A percentile compares a stretch with the other conserved stretches of the same genome.
These are phyloP conservation scores for Parasteatoda tepidariorum DNA, from an alignment of 1,140 invertebrate species.

Conservation along the genomic window DNA sequence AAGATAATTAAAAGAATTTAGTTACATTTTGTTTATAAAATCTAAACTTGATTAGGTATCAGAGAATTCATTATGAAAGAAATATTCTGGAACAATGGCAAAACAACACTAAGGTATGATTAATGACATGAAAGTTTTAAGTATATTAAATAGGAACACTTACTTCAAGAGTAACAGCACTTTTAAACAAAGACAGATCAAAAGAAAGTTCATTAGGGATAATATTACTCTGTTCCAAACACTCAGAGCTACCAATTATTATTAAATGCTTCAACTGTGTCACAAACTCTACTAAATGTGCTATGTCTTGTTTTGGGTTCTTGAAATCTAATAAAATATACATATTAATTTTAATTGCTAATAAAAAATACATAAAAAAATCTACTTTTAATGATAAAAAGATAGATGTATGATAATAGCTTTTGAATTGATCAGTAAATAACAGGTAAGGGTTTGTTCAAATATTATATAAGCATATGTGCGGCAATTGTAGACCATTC, in stretches of 20 bases:
- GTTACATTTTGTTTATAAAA: no score
- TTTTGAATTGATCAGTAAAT: not conserved
- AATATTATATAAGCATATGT: not conserved
- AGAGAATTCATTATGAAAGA: no score
- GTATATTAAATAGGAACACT: constrained; percentile 14
- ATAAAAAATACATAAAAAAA: not conserved
- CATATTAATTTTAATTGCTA: not conserved
- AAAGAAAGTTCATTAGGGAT: constrained; percentile 81
- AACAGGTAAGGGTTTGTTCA: not conserved
- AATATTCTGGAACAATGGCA: no score
- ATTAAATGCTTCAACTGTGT: constrained; percentile 77
- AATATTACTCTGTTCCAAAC: constrained; percentile 83
- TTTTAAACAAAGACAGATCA: constrained; percentile 84
- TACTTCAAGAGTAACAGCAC: constrained; percentile 72
- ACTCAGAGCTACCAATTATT: constrained; percentile 77
- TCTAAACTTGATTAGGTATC: no score
- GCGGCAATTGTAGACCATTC: not conserved
- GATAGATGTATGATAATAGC: not conserved
- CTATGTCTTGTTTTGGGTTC: constrained; percentile 82
- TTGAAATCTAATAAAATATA: constrained; percentile 74
- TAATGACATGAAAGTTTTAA: no score
- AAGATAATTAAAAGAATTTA: no score
- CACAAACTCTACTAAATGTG: constrained; percentile 89
- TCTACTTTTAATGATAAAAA: not conserved
- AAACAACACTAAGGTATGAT: no score